A percentile compares a stretch with the other conserved stretches of the same genome.
phyloP scores from a whole-genome alignment of 2,113 vertebrate species.

The Mirounga angustirostris region DNA sequence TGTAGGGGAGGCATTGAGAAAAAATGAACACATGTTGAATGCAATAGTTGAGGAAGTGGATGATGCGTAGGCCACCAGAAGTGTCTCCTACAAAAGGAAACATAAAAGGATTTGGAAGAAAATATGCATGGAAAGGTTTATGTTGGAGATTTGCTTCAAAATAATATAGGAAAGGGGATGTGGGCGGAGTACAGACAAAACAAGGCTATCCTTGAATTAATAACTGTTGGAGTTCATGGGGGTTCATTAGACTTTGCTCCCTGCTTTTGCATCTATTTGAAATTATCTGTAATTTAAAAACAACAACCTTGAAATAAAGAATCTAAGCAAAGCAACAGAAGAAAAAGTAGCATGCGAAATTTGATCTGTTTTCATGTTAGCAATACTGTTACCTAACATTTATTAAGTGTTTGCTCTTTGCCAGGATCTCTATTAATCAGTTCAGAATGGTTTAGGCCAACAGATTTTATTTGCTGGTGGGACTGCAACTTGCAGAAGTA shows the following conservation, averaged over 20 bases:
- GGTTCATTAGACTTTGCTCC: neutral
- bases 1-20: neutral
- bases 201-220: neutral
- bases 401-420: neutral
- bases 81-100: neutral
- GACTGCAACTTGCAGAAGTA: neutral
- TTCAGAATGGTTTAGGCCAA: neutral
- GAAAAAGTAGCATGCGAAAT: neutral
- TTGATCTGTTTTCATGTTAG: neutral
- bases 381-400: neutral
- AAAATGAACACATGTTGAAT: neutral
- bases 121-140: neutral
- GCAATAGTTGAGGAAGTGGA: neutral
- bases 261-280: neutral
- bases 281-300: slow-evolving; percentile 13
- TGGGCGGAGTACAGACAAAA: neutral
- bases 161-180: neutral
- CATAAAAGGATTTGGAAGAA: neutral
- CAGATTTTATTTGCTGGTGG: neutral
- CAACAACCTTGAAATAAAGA: neutral
- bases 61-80: neutral
- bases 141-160: neutral
- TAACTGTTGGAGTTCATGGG: neutral
- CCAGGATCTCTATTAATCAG: neutral
- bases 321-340: neutral